A percentile compares a stretch with the other conserved stretches of the same genome.
Evolutionary conservation across 1,140 invertebrate species (phyloP).

Genomic region (Goniozus legneri): DNA sequence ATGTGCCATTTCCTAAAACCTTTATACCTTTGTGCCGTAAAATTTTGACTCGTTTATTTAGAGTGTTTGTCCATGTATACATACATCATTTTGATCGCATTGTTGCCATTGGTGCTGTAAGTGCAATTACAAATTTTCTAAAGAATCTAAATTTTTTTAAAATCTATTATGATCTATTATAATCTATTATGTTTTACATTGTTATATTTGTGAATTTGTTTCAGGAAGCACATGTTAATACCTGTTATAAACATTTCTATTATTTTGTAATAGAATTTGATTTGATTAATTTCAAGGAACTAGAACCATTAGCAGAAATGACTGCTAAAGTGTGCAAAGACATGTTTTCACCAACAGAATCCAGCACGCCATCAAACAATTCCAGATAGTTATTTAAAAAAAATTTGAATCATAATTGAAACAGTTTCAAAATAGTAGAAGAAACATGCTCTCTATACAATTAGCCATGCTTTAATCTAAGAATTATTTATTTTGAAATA

Average conservation of each 20-base stretch:
- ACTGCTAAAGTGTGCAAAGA: conserved; percentile 68
- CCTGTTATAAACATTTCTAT: conserved; percentile 96
- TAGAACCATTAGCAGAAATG: conserved; percentile 83
- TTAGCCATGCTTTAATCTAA: conserved; percentile 1
- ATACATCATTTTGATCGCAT: conserved; percentile 95
- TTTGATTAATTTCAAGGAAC: conserved; percentile 78
- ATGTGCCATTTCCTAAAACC: conserved; percentile 86
- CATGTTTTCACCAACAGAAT: conserved; percentile 29
- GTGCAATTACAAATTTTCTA: conserved; percentile 30
- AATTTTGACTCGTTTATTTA: conserved; percentile 85
- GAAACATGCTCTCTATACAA: conserved; percentile 7
- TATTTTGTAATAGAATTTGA: conserved; percentile 91
- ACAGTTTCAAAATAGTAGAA: too few relatives aligned
- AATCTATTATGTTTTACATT: not conserved
- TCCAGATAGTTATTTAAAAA: conserved; percentile 34
- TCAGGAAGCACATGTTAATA: conserved; percentile 93
- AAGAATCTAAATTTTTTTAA: conserved; percentile 19
- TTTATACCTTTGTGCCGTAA: conserved; percentile 80
- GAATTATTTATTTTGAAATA: conserved; percentile 5
- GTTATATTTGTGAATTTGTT: conserved; percentile 41
- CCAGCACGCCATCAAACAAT: conserved; percentile 21
- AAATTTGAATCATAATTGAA: too few relatives aligned
- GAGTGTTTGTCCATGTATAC: conserved; percentile 96
- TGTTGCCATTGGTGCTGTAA: conserved; percentile 83
- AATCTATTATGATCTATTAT: conserved; percentile 4